Base-by-base conservation (phyloP, 2,113 vertebrate genomes). In the Callithrix jacchus region DNA sequence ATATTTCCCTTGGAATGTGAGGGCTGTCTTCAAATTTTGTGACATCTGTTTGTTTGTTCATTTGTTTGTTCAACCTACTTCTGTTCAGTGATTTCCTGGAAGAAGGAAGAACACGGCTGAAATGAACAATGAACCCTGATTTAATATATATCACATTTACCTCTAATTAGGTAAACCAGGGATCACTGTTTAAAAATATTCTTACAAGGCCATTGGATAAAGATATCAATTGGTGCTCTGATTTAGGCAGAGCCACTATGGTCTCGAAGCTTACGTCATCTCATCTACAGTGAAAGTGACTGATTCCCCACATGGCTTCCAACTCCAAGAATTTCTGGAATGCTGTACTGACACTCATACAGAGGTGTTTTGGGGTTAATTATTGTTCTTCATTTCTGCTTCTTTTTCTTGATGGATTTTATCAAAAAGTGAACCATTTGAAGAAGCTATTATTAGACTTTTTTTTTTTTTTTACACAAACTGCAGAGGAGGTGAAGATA, bases 1-100 rank as follows among this genome's bases (percentile, higher is more conserved):
- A 52, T 30, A 73, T 93, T 87, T 95, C 84, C 30, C n/a, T 81
- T 35, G 80, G 66, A 95, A 85, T 47, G 42, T 66, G n/a, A 84
- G 42, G n/a, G 37, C 18, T 81, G 18, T 71, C 89, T 95, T 88
- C 47, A 45, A 68, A 71, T 49, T 12, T 4, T 66, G 25, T 42
- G 17, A 85, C 49, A 40, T 2, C 10, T 70, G 0, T 35, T 52
- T 56, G 20, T 56, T 58, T 49, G 13, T 16, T 58, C 11, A 23
- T 58, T 58, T 56, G 3, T 61, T 61, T 64, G 10, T 64, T 80
- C 8, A n/a, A 73, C n/a, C 10, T 40, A 52, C 37, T 20, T 95
- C 92, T 83, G 56, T 91, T 94, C n/a, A 64, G 25, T 68, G 73
- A 37, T 21, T 56, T 83, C 4, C 56, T 89, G 4, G 61, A 77